Evolutionary conservation across 1,140 invertebrate genomes (phyloP).

Genomic region (Macrostomum lignano): DNA sequence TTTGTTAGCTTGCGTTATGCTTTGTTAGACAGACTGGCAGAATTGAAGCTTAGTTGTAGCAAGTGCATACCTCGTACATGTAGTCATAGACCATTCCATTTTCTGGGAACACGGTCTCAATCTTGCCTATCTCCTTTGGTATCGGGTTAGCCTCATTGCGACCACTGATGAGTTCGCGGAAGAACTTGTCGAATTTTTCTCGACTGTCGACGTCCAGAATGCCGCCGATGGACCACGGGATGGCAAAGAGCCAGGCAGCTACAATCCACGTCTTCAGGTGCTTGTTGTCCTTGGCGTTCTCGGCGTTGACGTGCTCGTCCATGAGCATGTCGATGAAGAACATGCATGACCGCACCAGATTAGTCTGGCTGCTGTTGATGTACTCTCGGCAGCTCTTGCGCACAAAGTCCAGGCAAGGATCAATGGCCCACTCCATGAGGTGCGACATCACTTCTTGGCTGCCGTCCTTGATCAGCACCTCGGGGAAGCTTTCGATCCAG

Average conservation of each 20-base stretch:
- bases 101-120: slow-evolving; percentile 28
- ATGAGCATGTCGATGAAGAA: slow-evolving; percentile 21
- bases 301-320: slow-evolving; percentile 13
- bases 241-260: slow-evolving; percentile 14
- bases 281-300: slow-evolving; percentile 19
- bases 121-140: slow-evolving; percentile 32
- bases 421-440: slow-evolving; percentile 31
- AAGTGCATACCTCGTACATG: too few relatives aligned
- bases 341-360: too few relatives aligned
- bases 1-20: too few relatives aligned
- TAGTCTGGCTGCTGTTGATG: too few relatives aligned
- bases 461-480: not conserved
- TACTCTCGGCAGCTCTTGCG: slow-evolving; percentile 36
- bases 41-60: too few relatives aligned
- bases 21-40: too few relatives aligned
- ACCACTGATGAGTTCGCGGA: slow-evolving; percentile 21
- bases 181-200: slow-evolving; percentile 21
- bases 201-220: slow-evolving; percentile 17
- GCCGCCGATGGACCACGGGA: slow-evolving; percentile 23
- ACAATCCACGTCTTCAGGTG: slow-evolving; percentile 16
- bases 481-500: slow-evolving; percentile 20
- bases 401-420: slow-evolving; percentile 21
- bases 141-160: slow-evolving; percentile 34
- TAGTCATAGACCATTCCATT: slow-evolving; percentile 42
- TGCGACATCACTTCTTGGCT: not conserved